phyloP scores from a whole-genome alignment of 2,888 invertebrate genomes.

The Pollenia angustigena region DNA sequence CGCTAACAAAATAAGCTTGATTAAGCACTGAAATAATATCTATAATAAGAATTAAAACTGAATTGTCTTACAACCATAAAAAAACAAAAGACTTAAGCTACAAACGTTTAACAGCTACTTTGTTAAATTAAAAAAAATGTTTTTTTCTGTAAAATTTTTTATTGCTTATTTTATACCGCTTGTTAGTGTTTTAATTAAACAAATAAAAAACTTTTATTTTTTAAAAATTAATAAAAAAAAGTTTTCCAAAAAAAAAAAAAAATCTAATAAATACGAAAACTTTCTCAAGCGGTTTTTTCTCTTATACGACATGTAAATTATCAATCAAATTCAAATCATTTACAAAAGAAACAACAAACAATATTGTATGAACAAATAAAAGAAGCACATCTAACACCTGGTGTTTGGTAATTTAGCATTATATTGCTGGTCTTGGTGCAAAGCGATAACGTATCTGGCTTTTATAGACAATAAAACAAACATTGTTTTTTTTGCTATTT shows the following conservation, averaged over 20 bases:
- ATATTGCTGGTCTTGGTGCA: conserved; percentile 1
- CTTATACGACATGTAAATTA: conserved; percentile 58
- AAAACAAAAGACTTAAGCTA: conserved; percentile 44
- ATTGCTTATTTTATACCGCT: neutral
- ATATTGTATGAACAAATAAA: conserved; percentile 4
- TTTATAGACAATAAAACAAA: conserved; percentile 18
- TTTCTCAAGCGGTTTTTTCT: conserved; percentile 54
- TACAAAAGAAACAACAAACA: conserved; percentile 7
- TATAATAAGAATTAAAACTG: neutral
- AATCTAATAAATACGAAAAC: conserved; percentile 29
- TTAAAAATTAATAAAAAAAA: neutral
- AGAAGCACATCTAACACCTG: conserved; percentile 61
- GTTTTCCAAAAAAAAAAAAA: neutral
- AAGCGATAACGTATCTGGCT: conserved; percentile 9
- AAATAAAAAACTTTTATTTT: neutral
- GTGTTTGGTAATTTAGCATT: conserved; percentile 54
- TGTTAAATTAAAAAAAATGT: neutral
- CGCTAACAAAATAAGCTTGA: neutral
- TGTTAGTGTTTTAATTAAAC: neutral
- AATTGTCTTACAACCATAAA: neutral
- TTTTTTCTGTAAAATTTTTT: neutral
- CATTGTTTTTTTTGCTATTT: neutral
- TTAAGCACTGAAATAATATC: neutral
- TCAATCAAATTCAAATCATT: conserved; percentile 64
- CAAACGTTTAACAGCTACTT: conserved; percentile 6